Conservation (phyloP, 2,888 invertebrate species). For the Silvanus unidentatus region DNA sequence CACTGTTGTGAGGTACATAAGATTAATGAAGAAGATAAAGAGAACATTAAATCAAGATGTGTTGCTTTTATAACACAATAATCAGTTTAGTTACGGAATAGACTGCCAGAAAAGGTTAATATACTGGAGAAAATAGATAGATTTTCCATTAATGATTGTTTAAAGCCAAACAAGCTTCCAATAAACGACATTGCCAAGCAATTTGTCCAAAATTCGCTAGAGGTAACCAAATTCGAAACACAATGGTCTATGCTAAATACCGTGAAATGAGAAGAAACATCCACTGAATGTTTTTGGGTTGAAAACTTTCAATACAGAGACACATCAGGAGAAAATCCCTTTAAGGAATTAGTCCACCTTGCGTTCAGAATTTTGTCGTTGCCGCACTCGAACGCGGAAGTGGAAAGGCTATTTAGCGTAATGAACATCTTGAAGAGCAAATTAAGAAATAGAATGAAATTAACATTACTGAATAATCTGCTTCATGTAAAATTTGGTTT, state of each 20-base stretch:
- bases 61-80: too few relatives aligned
- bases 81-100: too few relatives aligned
- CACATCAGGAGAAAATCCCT: constrained; percentile 47
- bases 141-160: constrained; percentile 7
- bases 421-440: constrained; percentile 19
- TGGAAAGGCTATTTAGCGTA: constrained; percentile 17
- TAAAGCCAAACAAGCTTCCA: not conserved
- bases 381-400: constrained; percentile 20
- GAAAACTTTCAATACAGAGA: constrained; percentile 11
- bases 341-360: constrained; percentile 11
- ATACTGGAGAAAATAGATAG: too few relatives aligned
- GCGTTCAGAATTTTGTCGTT: constrained; percentile 14
- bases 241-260: not conserved
- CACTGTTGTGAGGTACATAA: too few relatives aligned
- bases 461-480: too few relatives aligned
- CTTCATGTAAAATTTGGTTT: too few relatives aligned
- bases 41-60: too few relatives aligned
- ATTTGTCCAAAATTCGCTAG: not conserved
- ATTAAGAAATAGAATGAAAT: constrained; percentile 13
- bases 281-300: constrained; percentile 7
- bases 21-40: too few relatives aligned
- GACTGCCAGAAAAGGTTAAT: too few relatives aligned
- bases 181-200: not conserved
- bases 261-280: not conserved
- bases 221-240: not conserved